Base-by-base conservation (phyloP, 2,888 invertebrate genomes). In the Thereva unica region DNA sequence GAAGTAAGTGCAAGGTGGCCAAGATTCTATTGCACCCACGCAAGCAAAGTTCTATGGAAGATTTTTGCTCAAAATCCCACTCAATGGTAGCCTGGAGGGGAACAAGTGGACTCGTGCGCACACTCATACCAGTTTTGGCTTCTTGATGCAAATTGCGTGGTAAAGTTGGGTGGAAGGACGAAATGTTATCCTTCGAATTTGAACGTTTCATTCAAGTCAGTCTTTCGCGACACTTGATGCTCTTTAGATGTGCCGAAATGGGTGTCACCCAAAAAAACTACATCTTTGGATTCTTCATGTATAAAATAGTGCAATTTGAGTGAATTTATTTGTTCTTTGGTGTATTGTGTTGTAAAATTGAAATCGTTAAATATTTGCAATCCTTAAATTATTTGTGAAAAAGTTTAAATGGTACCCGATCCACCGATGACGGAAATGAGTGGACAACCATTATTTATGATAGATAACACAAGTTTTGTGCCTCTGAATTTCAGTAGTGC, bases 391-490 rank as follows among this genome's bases (percentile, higher is more conserved):
- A 55, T 12, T 55, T 40, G 10, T n/a, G n/a, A n/a, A 10, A 23
- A 23, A 7, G 6, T 55, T 55, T 34, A 6, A 5, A 44, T 44
- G 44, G 5, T 44, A 12, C 10, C 10, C 12, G 38, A 49, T n/a
- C 45, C 23, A 41, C 49, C 40, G 38, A 3, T 10, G 42, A 41
- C 6, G 8, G 45, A 45, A 47, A 59, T 59, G 59, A 59, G 12
- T 38, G 5, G 12, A 8, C 4, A 37, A 7, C 47, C 38, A 7
- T 37, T 23, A 2, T 47, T 49, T 35, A 59, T 59, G 59, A 35
- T 59, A 4, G 59, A 59, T 7, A 59, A 47, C 38, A 49, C 38
- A 37, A 47, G 49, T 47, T 59, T 47, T 59, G 59, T 49, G 59
- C 45, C 45, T 10, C 8, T 59, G 4, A 59, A 59, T 47, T 59